Evolutionary conservation across 1,140 invertebrate genomes (phyloP).

Genomic region (Tetramorium alpestre): DNA sequence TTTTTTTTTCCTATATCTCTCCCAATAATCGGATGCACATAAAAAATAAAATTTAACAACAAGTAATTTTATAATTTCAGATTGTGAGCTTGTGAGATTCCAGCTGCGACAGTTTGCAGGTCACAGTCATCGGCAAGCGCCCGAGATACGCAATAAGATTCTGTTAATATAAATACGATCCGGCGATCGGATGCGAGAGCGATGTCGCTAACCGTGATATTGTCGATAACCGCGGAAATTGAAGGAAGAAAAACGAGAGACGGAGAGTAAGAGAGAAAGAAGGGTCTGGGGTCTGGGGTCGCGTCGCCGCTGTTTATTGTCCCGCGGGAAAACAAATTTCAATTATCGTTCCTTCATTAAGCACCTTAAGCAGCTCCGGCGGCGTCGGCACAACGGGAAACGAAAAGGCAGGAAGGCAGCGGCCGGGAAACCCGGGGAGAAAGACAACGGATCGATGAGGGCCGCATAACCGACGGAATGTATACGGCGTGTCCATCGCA

Average conservation of each 20-base stretch:
- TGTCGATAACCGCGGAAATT: slow-evolving; percentile 17
- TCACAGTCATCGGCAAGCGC: background rate
- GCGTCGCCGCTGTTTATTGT: background rate
- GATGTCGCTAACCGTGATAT: background rate
- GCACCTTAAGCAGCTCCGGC: background rate
- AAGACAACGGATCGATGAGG: slow-evolving; percentile 62
- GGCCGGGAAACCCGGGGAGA: background rate
- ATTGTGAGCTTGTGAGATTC: background rate
- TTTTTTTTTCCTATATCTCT: background rate
- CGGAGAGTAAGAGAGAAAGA: background rate
- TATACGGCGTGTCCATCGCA: slow-evolving; percentile 24
- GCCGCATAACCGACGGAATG: slow-evolving; percentile 14
- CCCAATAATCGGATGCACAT: background rate
- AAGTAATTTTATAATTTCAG: background rate
- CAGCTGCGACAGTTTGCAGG: background rate
- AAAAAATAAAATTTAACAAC: background rate
- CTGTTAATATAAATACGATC: slow-evolving; percentile 12
- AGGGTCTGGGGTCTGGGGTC: too few relatives aligned
- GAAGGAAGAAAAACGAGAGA: background rate
- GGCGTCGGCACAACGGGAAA: background rate
- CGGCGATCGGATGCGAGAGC: background rate
- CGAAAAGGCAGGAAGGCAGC: slow-evolving; percentile 10
- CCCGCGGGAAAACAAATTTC: slow-evolving; percentile 50
- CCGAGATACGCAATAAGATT: slow-evolving; percentile 32
- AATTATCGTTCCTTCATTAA: slow-evolving; percentile 61